These are phyloP conservation scores for Marasmarcha lunaedactyla DNA, from an alignment of 2,888 invertebrate genomes.

Conservation along the genomic window DNA sequence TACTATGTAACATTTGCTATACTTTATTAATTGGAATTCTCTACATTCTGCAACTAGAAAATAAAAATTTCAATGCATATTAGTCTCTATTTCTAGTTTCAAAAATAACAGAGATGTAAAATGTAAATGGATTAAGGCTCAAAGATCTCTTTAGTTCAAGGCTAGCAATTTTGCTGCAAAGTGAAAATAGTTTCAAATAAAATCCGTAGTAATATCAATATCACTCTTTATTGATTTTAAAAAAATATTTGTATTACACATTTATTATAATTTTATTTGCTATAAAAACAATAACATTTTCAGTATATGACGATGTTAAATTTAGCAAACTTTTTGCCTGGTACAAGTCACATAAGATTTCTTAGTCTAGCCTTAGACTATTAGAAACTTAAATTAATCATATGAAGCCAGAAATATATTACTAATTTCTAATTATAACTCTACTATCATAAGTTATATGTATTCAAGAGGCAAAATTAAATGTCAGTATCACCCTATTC, in stretches of 20 bases:
- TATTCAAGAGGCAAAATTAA: slow-evolving; percentile 7
- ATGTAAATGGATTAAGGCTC: no score
- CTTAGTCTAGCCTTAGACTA: no score
- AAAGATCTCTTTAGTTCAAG: no score
- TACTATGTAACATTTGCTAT: no score
- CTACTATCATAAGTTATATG: background rate
- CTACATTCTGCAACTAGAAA: no score
- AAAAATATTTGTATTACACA: slow-evolving; percentile 69
- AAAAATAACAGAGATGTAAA: no score
- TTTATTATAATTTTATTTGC: slow-evolving; percentile 55
- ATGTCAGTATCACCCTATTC: slow-evolving; percentile 7
- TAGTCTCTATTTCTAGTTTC: no score
- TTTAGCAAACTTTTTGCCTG: slow-evolving; percentile 25
- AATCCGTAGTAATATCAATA: slow-evolving; percentile 49
- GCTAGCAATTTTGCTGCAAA: no score
- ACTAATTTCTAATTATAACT: slow-evolving; percentile 34
- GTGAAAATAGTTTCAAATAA: no score
- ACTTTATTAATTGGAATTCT: no score
- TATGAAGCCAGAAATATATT: slow-evolving; percentile 53
- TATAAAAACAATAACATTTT: slow-evolving; percentile 54
- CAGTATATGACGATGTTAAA: slow-evolving; percentile 30
- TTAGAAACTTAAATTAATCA: no score
- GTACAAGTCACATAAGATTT: slow-evolving; percentile 16
- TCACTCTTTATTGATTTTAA: slow-evolving; percentile 70
- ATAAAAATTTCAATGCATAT: no score